Percentiles rank a stretch among this genome's conserved stretches.
phyloP scores from a whole-genome alignment of 2,797 vertebrate genomes.

The Sitta carolinensis region DNA sequence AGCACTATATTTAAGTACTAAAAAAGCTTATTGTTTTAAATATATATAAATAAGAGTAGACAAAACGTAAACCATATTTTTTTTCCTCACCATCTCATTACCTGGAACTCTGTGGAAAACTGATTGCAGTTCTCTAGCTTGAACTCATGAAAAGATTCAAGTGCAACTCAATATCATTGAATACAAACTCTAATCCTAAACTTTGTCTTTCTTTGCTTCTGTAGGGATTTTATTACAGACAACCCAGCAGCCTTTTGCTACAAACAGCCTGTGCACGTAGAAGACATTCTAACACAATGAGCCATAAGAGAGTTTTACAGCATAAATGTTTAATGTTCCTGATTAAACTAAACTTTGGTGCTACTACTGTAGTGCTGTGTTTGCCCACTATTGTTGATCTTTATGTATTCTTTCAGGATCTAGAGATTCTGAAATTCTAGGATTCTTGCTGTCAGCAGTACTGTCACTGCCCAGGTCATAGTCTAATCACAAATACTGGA shows the following conservation, averaged over 20 bases:
- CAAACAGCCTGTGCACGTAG: not conserved
- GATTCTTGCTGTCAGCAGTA: not conserved
- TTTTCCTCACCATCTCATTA: not conserved
- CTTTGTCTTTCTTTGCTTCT: not conserved
- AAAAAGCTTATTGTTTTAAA: not conserved
- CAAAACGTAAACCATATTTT: not conserved
- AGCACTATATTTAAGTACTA: not conserved
- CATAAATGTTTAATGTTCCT: not conserved
- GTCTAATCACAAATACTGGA: not conserved
- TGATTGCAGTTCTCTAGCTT: not conserved
- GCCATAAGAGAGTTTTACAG: not conserved
- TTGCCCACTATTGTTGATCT: not conserved
- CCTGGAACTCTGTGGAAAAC: not conserved
- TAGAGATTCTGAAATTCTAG: not conserved
- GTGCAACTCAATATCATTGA: not conserved
- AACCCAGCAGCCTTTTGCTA: not conserved
- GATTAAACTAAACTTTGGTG: not conserved
- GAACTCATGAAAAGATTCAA: not conserved
- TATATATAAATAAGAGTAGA: not conserved
- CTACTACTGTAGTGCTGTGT: not conserved
- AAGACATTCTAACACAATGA: not conserved
- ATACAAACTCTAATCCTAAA: not conserved
- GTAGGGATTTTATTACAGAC: not conserved
- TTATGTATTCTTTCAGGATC: not conserved
- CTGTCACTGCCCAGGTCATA: not conserved